Conservation (phyloP, 2,888 invertebrate genomes). For the Agonopterix alstromeriana region DNA sequence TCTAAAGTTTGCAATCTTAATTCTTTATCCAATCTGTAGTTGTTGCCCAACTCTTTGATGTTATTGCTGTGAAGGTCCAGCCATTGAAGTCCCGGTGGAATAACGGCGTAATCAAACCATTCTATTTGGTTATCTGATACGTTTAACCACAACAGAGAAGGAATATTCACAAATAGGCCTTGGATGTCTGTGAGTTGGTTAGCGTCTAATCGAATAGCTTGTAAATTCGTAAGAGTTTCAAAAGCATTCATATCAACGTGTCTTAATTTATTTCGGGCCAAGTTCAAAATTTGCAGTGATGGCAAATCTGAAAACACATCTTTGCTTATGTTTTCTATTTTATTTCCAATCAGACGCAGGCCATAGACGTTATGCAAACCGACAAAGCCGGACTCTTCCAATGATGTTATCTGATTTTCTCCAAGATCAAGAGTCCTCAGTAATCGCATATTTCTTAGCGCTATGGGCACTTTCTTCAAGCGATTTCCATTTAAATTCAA, state of each 20-base stretch:
- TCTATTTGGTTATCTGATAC: conserved; percentile 93
- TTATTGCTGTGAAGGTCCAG: conserved; percentile 93
- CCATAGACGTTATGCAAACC: conserved; percentile 92
- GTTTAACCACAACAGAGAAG: conserved; percentile 91
- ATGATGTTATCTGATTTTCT: conserved; percentile 89
- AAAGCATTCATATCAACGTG: conserved; percentile 89
- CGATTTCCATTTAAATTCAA: conserved; percentile 93
- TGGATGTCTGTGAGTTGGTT: conserved; percentile 89
- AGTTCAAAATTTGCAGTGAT: conserved; percentile 89
- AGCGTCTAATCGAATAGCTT: conserved; percentile 91
- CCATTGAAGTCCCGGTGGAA: conserved; percentile 90
- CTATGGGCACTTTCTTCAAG: conserved; percentile 86
- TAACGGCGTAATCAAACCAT: conserved; percentile 91
- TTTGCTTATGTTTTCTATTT: conserved; percentile 87
- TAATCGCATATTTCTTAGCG: conserved; percentile 89
- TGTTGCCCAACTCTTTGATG: conserved; percentile 86
- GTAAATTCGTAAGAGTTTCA: conserved; percentile 85
- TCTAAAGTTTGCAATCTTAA: conserved; percentile 89
- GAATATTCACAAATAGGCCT: conserved; percentile 89
- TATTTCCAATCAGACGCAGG: conserved; percentile 92
- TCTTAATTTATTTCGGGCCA: conserved; percentile 90
- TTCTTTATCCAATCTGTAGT: conserved; percentile 82
- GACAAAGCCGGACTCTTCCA: conserved; percentile 89
- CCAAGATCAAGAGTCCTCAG: conserved; percentile 93
- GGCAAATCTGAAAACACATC: conserved; percentile 88